Percentiles rank a stretch among this genome's conserved stretches.
phyloP scores from a whole-genome alignment of 2,113 vertebrate genomes.

The Phrynosoma blainvillii region DNA sequence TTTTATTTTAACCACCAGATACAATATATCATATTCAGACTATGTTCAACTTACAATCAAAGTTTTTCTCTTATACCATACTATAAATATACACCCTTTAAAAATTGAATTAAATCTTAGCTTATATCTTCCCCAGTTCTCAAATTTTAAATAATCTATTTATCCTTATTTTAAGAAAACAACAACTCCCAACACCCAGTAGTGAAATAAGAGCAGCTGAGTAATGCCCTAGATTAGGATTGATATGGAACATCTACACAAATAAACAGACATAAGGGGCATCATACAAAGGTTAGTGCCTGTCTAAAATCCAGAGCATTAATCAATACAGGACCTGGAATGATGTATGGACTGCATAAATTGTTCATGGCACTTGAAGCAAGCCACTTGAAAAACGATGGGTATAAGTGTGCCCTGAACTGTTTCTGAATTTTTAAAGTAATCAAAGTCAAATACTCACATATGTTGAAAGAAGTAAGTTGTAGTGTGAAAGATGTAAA shows the following conservation, averaged over 20 bases:
- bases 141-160: too few relatives aligned
- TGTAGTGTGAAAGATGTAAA: constrained; percentile 16
- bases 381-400: not conserved
- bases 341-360: not conserved
- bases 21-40: too few relatives aligned
- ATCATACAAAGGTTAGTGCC: not conserved
- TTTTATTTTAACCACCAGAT: too few relatives aligned
- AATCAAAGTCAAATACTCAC: not conserved
- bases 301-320: not conserved
- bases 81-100: too few relatives aligned
- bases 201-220: too few relatives aligned
- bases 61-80: too few relatives aligned
- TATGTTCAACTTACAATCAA: too few relatives aligned
- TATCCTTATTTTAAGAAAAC: not conserved
- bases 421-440: not conserved
- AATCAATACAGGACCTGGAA: not conserved
- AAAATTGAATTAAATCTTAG: too few relatives aligned
- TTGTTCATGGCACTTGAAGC: not conserved
- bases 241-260: not conserved
- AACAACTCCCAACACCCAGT: too few relatives aligned
- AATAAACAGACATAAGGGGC: not conserved
- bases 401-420: not conserved
- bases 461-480: constrained; percentile 33
- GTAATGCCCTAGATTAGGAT: not conserved
- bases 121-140: too few relatives aligned